Evolutionary conservation across 2,113 vertebrate genomes (phyloP), one percentile per base, ranked within the genome.

Genomic region (Formicarius rufipectus): DNA sequence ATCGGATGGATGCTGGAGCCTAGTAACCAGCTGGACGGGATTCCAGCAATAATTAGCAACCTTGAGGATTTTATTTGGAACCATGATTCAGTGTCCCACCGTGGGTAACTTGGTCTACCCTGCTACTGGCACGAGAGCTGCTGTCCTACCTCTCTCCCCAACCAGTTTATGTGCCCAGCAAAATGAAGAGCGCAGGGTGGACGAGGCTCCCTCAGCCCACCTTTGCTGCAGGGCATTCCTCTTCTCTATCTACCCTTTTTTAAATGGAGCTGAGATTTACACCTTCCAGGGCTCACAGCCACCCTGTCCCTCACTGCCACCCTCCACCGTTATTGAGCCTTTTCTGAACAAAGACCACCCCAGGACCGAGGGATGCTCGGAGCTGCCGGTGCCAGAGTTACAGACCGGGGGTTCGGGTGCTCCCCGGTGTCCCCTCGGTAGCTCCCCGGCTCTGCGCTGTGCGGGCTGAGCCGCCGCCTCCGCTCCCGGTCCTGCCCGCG

Each of bases 241-340:
- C 19, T 24, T 62, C 37, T 35, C n/a, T n/a, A 4, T 16, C 42
- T 18, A 52, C 12, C 7, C 7, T 23, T 49, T 23, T n/a, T 12
- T 0, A 17, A 37, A 13, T 2, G 2, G 31, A 42, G 1, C 1
- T 9, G 40, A 33, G 31, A 22, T 62, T 19, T 2, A 8, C 1
- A 18, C 62, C 39, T 53, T 10, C 49, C 9, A 5, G 35, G 45
- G 28, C 52, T 10, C 50, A 8, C n/a, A 30, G 39, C 17, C 47
- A 1, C 47, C 47, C 10, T 23, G 47, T 35, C 67, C 20, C 67
- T 30, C 45, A 9, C 39, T 0, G 10, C 50, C 5, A 0, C 58
- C 37, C 5, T 18, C 30, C 66, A 4, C 6, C 15, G 7, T 9
- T 4, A 5, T 0, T 3, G 14, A 35, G 22, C 58, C 28, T 28